A percentile compares a stretch with the other conserved stretches of the same genome.
phyloP scores from a whole-genome alignment of 2,888 invertebrate species.

The Sinelater perroti region DNA sequence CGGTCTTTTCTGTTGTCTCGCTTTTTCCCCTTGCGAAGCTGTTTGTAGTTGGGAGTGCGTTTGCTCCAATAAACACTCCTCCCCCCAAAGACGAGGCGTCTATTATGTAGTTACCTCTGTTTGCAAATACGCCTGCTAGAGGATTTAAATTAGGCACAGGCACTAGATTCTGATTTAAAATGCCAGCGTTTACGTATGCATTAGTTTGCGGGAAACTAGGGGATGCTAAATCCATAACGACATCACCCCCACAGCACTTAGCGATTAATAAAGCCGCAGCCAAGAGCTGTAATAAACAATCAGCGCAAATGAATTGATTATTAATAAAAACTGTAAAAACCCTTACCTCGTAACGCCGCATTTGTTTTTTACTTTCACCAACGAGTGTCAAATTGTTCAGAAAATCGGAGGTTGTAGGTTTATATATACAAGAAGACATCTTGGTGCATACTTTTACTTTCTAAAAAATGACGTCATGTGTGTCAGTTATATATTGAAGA shows the following conservation, averaged over 20 bases:
- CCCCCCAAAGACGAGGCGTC: slow-evolving; percentile 7
- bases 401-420: slow-evolving; percentile 6
- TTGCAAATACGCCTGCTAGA: background rate
- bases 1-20: background rate
- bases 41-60: background rate
- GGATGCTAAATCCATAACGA: background rate
- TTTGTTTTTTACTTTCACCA: too few relatives aligned
- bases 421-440: slow-evolving; percentile 14
- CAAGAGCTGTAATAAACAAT: slow-evolving; percentile 12
- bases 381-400: slow-evolving; percentile 14
- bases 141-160: background rate
- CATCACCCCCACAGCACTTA: slow-evolving; percentile 3
- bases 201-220: background rate
- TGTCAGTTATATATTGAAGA: too few relatives aligned
- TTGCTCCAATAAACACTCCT: slow-evolving; percentile 1
- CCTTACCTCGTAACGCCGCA: slow-evolving; percentile 18
- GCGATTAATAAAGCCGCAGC: slow-evolving; percentile 13
- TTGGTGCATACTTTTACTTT: slow-evolving; percentile 7
- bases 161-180: background rate
- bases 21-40: background rate
- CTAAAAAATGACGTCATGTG: slow-evolving; percentile 5
- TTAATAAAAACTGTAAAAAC: background rate
- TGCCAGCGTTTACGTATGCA: background rate
- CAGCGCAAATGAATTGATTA: background rate
- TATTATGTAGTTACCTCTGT: slow-evolving; percentile 2